A percentile compares a stretch with the other conserved stretches of the same genome.
Evolutionary conservation across 2,888 invertebrate species (phyloP).

Genomic region (Masnerella sp.): DNA sequence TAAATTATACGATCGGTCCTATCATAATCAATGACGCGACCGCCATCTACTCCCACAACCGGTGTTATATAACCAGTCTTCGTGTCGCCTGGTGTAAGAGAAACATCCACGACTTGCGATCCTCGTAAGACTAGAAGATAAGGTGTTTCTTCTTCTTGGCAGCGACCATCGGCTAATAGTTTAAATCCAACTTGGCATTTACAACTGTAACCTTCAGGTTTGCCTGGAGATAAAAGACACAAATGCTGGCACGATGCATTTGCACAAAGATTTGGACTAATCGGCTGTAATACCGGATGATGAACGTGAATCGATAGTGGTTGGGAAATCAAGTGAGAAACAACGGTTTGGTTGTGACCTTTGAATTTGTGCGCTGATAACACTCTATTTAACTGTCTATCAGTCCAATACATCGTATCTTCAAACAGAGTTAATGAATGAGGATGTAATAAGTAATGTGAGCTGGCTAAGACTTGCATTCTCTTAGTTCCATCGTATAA

Average conservation of each 20-base stretch:
- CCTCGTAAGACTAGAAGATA: constrained; percentile 94
- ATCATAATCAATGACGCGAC: constrained; percentile 94
- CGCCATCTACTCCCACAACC: constrained; percentile 92
- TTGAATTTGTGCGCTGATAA: constrained; percentile 94
- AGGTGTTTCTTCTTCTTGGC: constrained; percentile 90
- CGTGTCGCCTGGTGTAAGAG: constrained; percentile 86
- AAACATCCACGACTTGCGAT: constrained; percentile 92
- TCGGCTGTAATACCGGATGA: constrained; percentile 95
- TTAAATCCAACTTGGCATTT: constrained; percentile 94
- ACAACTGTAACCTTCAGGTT: constrained; percentile 87
- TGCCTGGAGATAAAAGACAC: constrained; percentile 91
- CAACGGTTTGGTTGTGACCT: constrained; percentile 94
- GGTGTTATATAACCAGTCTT: constrained; percentile 90
- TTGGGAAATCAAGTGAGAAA: constrained; percentile 95
- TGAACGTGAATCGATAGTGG: constrained; percentile 97
- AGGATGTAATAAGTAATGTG: constrained; percentile 96
- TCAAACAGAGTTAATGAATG: constrained; percentile 97
- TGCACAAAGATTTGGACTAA: constrained; percentile 86
- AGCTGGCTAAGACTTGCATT: constrained; percentile 91
- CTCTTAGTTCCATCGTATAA: constrained; percentile 96
- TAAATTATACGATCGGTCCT: constrained; percentile 89
- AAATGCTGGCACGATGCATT: constrained; percentile 90
- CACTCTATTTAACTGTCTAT: constrained; percentile 93
- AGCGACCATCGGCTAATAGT: constrained; percentile 82
- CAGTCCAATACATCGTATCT: constrained; percentile 98